Evolutionary conservation across 2,797 vertebrate genomes (phyloP), one percentile per base, ranked within the genome.

Genomic region (Telmatherina bonti): DNA sequence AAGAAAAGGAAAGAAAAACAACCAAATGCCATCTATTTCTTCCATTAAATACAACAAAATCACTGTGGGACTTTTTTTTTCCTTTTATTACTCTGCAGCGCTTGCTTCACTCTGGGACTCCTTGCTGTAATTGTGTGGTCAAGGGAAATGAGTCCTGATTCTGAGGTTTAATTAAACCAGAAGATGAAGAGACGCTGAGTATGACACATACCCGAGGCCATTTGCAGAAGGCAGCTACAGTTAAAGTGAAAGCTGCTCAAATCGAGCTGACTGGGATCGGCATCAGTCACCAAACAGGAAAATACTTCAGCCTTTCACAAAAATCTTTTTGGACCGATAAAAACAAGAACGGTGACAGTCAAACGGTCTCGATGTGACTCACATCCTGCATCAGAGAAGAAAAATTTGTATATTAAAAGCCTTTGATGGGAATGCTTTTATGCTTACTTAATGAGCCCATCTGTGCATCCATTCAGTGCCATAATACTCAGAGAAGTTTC

Each of bases 131-230:
- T 91, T 92, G 88, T 87, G 88, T 77, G 74, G 59, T 79, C 63
- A 82, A 87, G 78, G 79, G 83, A 91, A 90, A 89, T 75, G 82
- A 89, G 87, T 87, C 84, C 74, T 47, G 74, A 87, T 92, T 88
- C 35, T 52, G 74, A 86, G 81, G 81, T 83, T 89, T 93, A 92
- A 93, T 93, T 93, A 92, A 91, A 92, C 85, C 85, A 75, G 72
- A 72, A 71, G 75, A 74, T 60, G 75, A 67, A 76, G 83, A 89
- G 85, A 72, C 24, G 35, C 71, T 61, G 73, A 69, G 63, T 66
- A 47, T 76, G 85, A 88, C 76, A 79, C 67, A 65, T 35, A 72
- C 58, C 76, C 45, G 24, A 62, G 72, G 74, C 62, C 68, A 75
- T 81, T 64, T 35, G 43, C 59, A 62, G 67, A 67, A 56, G 30